phyloP scores from a whole-genome alignment of 2,797 vertebrate species.

The Phaenicophaeus curvirostris region DNA sequence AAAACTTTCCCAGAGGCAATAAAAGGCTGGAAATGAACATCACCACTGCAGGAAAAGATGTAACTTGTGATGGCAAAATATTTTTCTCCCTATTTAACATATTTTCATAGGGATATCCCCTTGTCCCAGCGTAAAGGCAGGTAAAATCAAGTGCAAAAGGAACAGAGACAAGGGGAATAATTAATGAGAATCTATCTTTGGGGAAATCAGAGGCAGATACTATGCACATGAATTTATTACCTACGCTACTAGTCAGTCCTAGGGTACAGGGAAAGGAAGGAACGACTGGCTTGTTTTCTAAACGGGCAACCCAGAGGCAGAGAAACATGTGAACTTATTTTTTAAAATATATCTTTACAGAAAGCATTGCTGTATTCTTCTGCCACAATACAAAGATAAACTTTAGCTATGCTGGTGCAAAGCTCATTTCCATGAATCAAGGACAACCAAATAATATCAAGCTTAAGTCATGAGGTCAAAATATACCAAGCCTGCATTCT shows the following conservation, averaged over 20 bases:
- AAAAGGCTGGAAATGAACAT: background rate
- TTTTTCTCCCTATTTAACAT: background rate
- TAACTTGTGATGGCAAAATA: background rate
- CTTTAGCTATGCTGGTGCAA: background rate
- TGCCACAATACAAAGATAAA: conserved; percentile 39
- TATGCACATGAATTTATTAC: background rate
- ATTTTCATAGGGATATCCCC: background rate
- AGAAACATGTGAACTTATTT: background rate
- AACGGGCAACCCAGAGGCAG: background rate
- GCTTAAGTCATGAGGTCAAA: conserved; percentile 69
- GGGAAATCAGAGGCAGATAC: conserved; percentile 6
- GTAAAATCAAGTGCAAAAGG: conserved; percentile 10
- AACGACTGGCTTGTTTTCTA: background rate
- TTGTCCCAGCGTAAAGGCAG: background rate
- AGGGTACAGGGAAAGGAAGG: background rate
- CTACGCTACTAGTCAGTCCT: background rate
- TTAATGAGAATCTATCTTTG: background rate
- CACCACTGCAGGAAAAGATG: background rate
- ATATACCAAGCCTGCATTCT: conserved; percentile 52
- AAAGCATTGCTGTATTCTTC: background rate
- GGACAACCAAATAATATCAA: conserved; percentile 44
- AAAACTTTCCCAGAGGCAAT: background rate
- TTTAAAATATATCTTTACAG: background rate
- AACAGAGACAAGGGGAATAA: background rate
- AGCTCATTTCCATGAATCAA: conserved; percentile 43